phyloP scores from a whole-genome alignment of 1,140 invertebrate genomes.

The Megathymus violae region DNA sequence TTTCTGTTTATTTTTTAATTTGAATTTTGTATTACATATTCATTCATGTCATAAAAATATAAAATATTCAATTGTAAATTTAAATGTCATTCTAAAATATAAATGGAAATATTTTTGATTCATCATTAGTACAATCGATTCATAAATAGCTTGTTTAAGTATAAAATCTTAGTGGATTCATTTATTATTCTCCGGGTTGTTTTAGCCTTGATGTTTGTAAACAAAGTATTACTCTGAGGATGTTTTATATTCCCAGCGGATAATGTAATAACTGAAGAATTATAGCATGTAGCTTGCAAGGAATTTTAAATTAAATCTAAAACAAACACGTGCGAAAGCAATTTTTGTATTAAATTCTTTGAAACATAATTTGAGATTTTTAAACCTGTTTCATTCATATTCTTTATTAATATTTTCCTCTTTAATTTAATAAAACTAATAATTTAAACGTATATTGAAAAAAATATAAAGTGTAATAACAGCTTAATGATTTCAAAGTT shows the following conservation, averaged over 20 bases:
- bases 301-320: constrained; percentile 19
- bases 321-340: neutral
- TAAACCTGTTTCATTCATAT: too few species aligned
- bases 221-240: constrained; percentile 2
- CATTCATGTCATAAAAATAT: too few species aligned
- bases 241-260: constrained; percentile 13
- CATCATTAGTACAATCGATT: neutral
- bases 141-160: neutral
- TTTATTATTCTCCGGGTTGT: neutral
- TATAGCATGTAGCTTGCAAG: constrained; percentile 5
- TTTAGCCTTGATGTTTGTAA: constrained; percentile 4
- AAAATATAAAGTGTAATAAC: too few species aligned
- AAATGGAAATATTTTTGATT: too few species aligned
- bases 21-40: too few species aligned
- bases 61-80: too few species aligned
- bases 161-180: neutral
- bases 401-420: too few species aligned
- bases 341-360: neutral
- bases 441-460: too few species aligned
- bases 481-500: too few species aligned
- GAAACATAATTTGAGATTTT: neutral
- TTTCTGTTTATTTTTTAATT: too few species aligned
- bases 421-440: too few species aligned
- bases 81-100: too few species aligned
- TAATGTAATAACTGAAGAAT: constrained; percentile 15